Conservation (phyloP, 1,140 invertebrate genomes). For the Cataglyphis hispanica region DNA sequence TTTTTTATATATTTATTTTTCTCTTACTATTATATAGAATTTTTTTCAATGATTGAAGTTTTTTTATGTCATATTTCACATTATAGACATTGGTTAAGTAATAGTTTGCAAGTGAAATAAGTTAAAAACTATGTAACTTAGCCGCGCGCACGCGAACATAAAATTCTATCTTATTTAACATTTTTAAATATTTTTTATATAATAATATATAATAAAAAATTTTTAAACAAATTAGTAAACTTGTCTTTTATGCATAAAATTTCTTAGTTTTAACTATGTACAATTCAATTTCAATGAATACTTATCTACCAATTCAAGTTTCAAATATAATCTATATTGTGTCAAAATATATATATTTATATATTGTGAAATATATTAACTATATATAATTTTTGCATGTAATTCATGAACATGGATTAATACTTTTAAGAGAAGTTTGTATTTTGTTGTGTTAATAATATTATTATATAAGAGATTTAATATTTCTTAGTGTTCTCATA, state of each 20-base stretch:
- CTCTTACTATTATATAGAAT: not conserved
- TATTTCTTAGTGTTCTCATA: constrained; percentile 20
- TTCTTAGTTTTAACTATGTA: constrained; percentile 39
- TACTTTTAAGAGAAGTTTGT: constrained; percentile 26
- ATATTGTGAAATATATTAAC: too few species aligned
- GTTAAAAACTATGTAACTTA: constrained; percentile 30
- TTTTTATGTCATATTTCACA: constrained; percentile 17
- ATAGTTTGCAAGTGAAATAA: constrained; percentile 5
- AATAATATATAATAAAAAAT: constrained; percentile 27
- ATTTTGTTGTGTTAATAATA: constrained; percentile 1
- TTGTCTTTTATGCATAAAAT: constrained; percentile 22
- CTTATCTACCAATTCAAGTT: constrained; percentile 24
- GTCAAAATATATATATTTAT: too few species aligned
- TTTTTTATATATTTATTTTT: constrained; percentile 39
- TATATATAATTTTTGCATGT: too few species aligned
- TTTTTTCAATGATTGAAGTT: constrained; percentile 5
- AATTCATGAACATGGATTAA: constrained; percentile 24
- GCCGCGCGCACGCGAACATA: constrained; percentile 4
- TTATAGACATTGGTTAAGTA: not conserved
- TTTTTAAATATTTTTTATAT: constrained; percentile 36
- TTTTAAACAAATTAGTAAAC: constrained; percentile 55
- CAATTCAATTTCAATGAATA: constrained; percentile 45
- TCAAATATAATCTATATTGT: constrained; percentile 19
- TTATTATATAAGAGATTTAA: constrained; percentile 28
- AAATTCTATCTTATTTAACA: constrained; percentile 39